phyloP scores from a whole-genome alignment of 2,797 vertebrate genomes.

The Apogon talboti region DNA sequence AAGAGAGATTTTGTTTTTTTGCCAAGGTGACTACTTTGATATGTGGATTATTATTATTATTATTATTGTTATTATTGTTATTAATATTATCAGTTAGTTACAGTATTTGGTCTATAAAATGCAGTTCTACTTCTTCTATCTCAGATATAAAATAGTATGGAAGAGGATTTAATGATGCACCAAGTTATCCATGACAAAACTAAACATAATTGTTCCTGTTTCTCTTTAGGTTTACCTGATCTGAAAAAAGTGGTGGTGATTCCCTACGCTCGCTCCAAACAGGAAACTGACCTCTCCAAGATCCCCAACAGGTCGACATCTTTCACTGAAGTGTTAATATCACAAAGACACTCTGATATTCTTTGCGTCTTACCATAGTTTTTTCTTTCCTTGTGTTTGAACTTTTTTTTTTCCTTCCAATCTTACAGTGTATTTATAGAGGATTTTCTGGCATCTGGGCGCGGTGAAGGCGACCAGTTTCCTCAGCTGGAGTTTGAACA shows the following conservation, averaged over 20 bases:
- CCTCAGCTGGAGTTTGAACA: constrained; percentile 98
- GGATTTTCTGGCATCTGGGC: constrained; percentile 89
- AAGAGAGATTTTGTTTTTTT: no score
- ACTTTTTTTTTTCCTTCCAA: neutral
- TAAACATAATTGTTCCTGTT: constrained; percentile 7
- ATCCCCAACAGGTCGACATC: constrained; percentile 88
- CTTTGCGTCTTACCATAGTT: neutral
- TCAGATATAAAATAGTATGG: no score
- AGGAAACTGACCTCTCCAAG: constrained; percentile 90
- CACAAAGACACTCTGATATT: neutral
- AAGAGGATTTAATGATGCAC: neutral
- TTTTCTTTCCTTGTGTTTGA: neutral
- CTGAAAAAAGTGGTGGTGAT: constrained; percentile 92
- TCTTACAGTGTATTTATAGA: constrained; percentile 89
- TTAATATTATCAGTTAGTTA: no score
- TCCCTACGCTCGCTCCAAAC: constrained; percentile 87
- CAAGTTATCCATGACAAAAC: no score
- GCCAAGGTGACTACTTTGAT: no score
- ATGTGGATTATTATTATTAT: no score
- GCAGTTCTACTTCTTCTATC: no score
- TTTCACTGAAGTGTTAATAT: neutral
- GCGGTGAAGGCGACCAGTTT: constrained; percentile 84
- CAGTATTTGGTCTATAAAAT: no score
- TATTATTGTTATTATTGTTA: no score
- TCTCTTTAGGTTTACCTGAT: constrained; percentile 89